Evolutionary conservation across 2,888 invertebrate species (phyloP).

Genomic region (Scaeva pyrastri): DNA sequence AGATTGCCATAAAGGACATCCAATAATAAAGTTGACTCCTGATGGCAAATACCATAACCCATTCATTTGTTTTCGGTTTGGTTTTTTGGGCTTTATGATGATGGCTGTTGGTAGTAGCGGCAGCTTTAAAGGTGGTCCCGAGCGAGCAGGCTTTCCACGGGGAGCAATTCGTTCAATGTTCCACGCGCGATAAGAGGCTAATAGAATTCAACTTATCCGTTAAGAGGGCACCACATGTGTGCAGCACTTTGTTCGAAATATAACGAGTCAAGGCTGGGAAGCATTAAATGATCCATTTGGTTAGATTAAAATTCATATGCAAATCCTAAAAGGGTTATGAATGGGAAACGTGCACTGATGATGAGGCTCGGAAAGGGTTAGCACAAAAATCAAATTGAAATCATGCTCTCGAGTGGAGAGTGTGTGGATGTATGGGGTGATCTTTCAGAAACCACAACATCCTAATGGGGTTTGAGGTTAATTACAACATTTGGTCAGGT

Average conservation of each 20-base stretch:
- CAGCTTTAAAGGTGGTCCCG: not conserved
- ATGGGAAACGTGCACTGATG: constrained; percentile 15
- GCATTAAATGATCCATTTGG: constrained; percentile 74
- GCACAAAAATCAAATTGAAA: constrained; percentile 63
- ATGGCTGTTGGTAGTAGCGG: not conserved
- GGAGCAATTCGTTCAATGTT: constrained; percentile 59
- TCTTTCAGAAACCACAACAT: constrained; percentile 43
- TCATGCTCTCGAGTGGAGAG: constrained; percentile 18
- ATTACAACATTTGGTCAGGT: constrained; percentile 81
- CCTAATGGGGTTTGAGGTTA: constrained; percentile 78
- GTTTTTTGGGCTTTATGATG: constrained; percentile 1
- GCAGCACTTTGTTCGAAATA: constrained; percentile 16
- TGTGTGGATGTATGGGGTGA: constrained; percentile 13
- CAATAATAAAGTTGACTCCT: constrained; percentile 75
- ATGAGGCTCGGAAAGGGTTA: constrained; percentile 47
- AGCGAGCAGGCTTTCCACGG: constrained; percentile 40
- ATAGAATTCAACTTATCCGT: constrained; percentile 76
- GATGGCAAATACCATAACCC: constrained; percentile 75
- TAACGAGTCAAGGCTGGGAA: constrained; percentile 44
- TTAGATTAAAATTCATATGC: constrained; percentile 77
- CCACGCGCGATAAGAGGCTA: constrained; percentile 74
- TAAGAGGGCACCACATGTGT: constrained; percentile 72
- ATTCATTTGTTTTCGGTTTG: constrained; percentile 61
- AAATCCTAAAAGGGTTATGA: constrained; percentile 61
- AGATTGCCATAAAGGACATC: constrained; percentile 74